Percentiles rank a stretch among this genome's conserved stretches.
These are phyloP conservation scores for Hydrozoanthus gracilis DNA, from an alignment of 92 coral and sea anemone species.

Conservation along the genomic window DNA sequence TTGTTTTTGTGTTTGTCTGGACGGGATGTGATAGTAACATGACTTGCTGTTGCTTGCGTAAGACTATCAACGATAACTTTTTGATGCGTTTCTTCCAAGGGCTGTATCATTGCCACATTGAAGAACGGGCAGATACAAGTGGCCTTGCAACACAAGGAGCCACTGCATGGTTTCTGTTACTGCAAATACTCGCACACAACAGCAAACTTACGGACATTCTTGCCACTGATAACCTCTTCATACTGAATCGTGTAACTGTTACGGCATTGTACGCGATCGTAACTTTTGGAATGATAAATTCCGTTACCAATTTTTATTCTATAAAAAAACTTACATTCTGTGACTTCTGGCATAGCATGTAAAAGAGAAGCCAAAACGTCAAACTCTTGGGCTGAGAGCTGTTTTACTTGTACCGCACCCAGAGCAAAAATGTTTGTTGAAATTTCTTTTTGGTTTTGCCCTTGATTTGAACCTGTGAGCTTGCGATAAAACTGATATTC, in stretches of 20 bases:
- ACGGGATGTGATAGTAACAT: no score
- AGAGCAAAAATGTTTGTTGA: background rate
- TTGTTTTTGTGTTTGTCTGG: no score
- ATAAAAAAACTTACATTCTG: constrained; percentile 25
- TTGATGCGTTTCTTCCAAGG: no score
- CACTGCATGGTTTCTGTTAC: constrained; percentile 44
- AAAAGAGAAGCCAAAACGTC: constrained; percentile 4
- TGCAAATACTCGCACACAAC: constrained; percentile 23
- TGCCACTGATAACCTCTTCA: background rate
- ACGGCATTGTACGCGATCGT: constrained; percentile 17
- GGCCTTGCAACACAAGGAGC: background rate
- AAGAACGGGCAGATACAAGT: constrained; percentile 31
- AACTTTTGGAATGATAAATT: constrained; percentile 45
- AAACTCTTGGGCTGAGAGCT: constrained; percentile 14
- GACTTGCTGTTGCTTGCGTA: no score
- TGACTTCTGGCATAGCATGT: constrained; percentile 15
- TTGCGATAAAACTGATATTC: background rate
- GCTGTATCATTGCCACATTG: background rate
- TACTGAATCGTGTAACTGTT: constrained; percentile 33
- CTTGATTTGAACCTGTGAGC: background rate
- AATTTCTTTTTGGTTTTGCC: constrained; percentile 3
- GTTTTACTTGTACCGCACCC: constrained; percentile 2
- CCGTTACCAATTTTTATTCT: constrained; percentile 29
- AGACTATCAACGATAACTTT: no score
- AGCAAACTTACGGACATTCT: background rate